These are phyloP conservation scores for Galerucella pusilla DNA, from an alignment of 2,888 invertebrate genomes.

Conservation along the genomic window DNA sequence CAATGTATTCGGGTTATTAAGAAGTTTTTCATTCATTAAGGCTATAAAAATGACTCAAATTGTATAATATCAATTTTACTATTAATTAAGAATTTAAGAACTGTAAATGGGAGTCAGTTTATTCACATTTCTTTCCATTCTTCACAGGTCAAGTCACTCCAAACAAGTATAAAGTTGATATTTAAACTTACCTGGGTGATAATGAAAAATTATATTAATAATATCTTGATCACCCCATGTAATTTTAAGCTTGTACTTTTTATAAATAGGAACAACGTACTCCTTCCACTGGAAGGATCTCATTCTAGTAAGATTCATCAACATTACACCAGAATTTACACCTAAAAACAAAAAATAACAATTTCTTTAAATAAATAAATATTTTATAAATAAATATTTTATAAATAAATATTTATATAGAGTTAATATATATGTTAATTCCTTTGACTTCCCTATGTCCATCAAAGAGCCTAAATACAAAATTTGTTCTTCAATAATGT, in stretches of 20 bases:
- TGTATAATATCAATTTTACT: too few species aligned
- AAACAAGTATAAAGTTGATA: too few species aligned
- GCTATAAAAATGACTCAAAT: neutral
- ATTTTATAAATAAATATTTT: too few species aligned
- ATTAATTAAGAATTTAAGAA: too few species aligned
- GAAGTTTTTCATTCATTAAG: neutral
- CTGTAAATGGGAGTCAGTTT: too few species aligned
- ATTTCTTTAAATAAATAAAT: neutral
- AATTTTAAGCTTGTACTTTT: conserved; percentile 85
- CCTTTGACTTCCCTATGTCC: too few species aligned
- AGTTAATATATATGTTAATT: too few species aligned
- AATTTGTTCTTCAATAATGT: neutral
- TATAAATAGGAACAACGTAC: conserved; percentile 85
- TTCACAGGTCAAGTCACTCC: too few species aligned
- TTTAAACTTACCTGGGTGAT: conserved; percentile 73
- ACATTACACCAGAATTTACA: conserved; percentile 96
- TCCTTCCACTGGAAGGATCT: conserved; percentile 86
- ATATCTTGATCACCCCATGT: conserved; percentile 99
- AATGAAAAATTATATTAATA: conserved; percentile 90
- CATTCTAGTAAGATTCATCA: conserved; percentile 96
- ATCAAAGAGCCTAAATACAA: neutral
- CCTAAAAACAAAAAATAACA: conserved; percentile 68
- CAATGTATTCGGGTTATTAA: neutral
- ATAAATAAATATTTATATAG: too few species aligned
- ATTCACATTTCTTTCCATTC: too few species aligned